Base-by-base conservation (phyloP, 2,797 vertebrate genomes). In the Siniperca undulata region DNA sequence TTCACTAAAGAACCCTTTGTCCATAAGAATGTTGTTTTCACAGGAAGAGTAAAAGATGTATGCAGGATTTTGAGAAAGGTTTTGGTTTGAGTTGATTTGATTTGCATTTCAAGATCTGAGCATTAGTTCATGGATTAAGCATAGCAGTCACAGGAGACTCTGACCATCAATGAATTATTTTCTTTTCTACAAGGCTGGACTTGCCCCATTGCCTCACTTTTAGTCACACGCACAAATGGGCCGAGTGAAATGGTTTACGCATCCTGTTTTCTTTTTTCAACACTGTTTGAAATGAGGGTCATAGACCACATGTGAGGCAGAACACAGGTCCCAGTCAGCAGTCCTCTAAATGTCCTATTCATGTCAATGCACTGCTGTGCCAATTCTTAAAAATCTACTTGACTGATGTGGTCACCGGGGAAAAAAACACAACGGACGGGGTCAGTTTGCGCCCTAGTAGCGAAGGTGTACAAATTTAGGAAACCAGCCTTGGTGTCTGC, bases 251-350 rank as follows among this genome's bases (percentile, higher is more conserved):
- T 48, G 80, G 77, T 89, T 87, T 82, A 87, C 46, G 56, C 83
- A 75, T 92, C 91, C 92, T 94, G 91, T 93, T 94, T 94, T 93
- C 88, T 68, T 93, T 92, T 87, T 81, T 78, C 36, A 46, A 78
- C 89, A 76, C 91, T 79, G 87, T 89, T 93, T 94, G 91, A 93
- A 93, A 84, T 24, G 48, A 86, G 85, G 91, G 91, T 93, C 93
- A 93, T 81, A 72, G 90, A 95, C 95, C 95, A 95, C 95, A 96
- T 95, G 91, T 94, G 93, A 94, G 93, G 91, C 80, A 24, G 83
- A 91, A 87, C 90, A 95, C 91, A 91, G 91, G 76, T 92, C 88
- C 91, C 87, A 95, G 91, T 95, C 93, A 94, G 88, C 86, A 82
- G 83, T 88, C 78, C 88, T 84, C 83, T 95, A 93, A 96, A 95